Conservation (phyloP, 2,113 vertebrate genomes). For the Buteo buteo region DNA sequence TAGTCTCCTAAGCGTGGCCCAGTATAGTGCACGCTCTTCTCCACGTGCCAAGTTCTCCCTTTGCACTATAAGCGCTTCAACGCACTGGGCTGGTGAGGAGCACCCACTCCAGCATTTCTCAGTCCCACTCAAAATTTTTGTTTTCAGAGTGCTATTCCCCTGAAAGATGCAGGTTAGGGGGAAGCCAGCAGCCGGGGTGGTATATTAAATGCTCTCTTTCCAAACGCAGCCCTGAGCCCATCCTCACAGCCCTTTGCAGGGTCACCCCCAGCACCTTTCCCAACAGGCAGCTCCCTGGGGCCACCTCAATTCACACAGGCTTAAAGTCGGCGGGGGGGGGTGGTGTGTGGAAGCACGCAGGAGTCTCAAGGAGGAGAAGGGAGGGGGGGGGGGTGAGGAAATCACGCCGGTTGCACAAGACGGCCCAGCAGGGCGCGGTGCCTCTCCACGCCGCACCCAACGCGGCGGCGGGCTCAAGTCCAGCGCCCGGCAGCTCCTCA, state of each 20-base stretch:
- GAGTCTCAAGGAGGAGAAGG: too few relatives aligned
- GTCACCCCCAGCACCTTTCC: neutral
- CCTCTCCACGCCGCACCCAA: too few relatives aligned
- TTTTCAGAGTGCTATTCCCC: neutral
- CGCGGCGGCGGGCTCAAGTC: too few relatives aligned
- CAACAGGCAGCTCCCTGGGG: neutral
- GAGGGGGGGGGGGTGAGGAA: too few relatives aligned
- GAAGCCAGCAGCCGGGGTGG: neutral
- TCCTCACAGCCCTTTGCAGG: neutral
- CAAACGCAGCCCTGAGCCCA: neutral
- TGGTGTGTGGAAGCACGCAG: too few relatives aligned
- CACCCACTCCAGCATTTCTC: neutral
- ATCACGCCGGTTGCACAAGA: too few relatives aligned
- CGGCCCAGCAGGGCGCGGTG: too few relatives aligned
- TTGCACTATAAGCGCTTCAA: accelerated
- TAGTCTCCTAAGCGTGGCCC: neutral
- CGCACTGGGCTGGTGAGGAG: accelerated
- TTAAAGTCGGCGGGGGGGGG: neutral
- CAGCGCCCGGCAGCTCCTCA: too few relatives aligned
- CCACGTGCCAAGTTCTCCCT: neutral
- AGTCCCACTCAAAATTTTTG: accelerated
- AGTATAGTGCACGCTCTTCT: accelerated
- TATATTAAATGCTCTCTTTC: accelerated
- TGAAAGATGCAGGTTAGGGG: neutral
- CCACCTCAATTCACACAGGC: neutral